Evolutionary conservation across 2,113 vertebrate species (phyloP).

Genomic region (Nipponia nippon): DNA sequence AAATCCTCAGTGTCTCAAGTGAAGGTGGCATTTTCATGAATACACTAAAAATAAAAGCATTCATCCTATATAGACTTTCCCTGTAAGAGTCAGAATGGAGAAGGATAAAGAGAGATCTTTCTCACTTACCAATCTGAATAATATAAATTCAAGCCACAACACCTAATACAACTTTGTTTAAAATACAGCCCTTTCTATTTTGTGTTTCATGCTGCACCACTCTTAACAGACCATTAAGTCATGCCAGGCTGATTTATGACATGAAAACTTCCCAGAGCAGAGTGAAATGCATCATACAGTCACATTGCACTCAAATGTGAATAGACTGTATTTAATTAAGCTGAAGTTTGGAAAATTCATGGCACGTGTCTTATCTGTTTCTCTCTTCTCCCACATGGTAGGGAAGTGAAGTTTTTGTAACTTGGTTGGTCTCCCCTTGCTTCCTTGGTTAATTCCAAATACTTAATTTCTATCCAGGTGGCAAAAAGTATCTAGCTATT

Average conservation of each 20-base stretch:
- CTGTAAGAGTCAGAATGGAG: neutral
- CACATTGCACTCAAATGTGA: constrained; percentile 25
- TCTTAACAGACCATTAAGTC: constrained; percentile 1
- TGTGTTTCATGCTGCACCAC: neutral
- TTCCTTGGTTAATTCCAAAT: neutral
- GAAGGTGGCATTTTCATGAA: neutral
- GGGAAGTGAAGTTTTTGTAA: neutral
- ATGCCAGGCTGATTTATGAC: constrained; percentile 29
- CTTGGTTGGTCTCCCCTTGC: neutral
- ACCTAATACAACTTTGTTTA: neutral
- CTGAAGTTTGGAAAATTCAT: constrained; percentile 16
- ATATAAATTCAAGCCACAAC: neutral
- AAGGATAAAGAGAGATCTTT: neutral
- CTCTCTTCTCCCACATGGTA: neutral
- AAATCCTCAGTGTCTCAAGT: neutral
- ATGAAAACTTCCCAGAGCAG: constrained; percentile 28
- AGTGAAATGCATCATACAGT: constrained; percentile 37
- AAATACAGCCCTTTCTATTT: constrained; percentile 41
- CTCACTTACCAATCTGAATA: neutral
- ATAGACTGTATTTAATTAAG: constrained; percentile 7
- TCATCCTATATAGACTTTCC: neutral
- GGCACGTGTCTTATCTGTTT: neutral
- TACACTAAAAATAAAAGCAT: neutral
- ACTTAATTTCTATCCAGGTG: neutral
- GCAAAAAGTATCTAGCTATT: neutral